These are phyloP conservation scores for Saccostrea echinata DNA, from an alignment of 1,140 invertebrate species.

Conservation along the genomic window DNA sequence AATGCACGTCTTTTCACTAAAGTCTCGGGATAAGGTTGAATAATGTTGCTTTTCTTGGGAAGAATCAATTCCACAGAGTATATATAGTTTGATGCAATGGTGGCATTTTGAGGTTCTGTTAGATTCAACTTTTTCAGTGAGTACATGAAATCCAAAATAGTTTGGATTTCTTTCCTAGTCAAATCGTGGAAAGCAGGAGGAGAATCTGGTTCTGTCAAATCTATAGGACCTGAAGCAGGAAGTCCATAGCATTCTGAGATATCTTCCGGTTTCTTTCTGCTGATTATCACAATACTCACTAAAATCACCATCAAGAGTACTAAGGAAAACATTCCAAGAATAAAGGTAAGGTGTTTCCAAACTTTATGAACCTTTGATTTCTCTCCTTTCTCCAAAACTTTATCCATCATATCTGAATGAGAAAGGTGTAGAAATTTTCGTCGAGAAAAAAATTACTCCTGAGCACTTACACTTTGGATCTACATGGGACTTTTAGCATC, in stretches of 20 bases:
- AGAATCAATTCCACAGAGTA: conserved; percentile 8
- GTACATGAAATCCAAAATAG: conserved; percentile 12
- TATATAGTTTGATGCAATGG: background rate
- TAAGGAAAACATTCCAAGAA: background rate
- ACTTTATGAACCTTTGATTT: background rate
- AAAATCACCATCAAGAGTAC: background rate
- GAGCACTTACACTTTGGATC: background rate
- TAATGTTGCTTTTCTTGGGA: background rate
- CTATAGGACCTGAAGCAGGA: background rate
- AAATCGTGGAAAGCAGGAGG: conserved; percentile 27
- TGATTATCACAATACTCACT: background rate
- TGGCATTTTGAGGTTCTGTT: background rate
- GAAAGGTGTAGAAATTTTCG: background rate
- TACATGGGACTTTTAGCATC: background rate
- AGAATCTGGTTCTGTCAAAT: background rate
- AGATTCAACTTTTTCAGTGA: background rate
- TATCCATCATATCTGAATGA: background rate
- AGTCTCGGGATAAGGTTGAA: background rate
- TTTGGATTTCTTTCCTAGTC: conserved; percentile 7
- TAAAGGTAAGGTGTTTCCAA: background rate
- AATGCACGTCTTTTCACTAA: background rate
- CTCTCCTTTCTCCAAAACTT: background rate
- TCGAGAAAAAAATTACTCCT: no score
- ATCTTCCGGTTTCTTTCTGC: background rate
- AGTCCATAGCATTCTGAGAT: background rate